Evolutionary conservation across 1,140 invertebrate genomes (phyloP).

Genomic region (Brachionus rotundiformis): DNA sequence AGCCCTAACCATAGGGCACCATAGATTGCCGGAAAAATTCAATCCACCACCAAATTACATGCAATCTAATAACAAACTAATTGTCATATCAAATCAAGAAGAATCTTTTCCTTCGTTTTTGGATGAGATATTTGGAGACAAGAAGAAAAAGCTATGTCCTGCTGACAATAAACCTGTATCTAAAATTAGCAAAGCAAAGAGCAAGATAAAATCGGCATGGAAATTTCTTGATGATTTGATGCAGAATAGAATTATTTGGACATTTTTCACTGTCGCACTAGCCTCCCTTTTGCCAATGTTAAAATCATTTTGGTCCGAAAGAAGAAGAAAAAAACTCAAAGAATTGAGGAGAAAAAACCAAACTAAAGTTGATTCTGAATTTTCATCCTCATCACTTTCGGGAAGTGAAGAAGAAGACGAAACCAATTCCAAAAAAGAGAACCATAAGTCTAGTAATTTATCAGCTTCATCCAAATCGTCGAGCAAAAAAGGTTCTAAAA

Average conservation of each 20-base stretch:
- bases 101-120: slow-evolving; percentile 11
- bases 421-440: background rate
- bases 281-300: background rate
- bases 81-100: slow-evolving; percentile 24
- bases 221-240: slow-evolving; percentile 13
- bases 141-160: background rate
- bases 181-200: slow-evolving; percentile 16
- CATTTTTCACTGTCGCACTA: slow-evolving; percentile 13
- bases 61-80: slow-evolving; percentile 44
- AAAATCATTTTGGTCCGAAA: background rate
- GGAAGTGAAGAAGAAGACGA: slow-evolving; percentile 32
- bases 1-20: slow-evolving; percentile 6
- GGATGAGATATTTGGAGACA: background rate
- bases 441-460: background rate
- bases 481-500: slow-evolving; percentile 54
- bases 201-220: slow-evolving; percentile 7
- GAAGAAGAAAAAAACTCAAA: background rate
- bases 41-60: slow-evolving; percentile 41
- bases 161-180: slow-evolving; percentile 2
- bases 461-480: background rate
- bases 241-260: slow-evolving; percentile 44
- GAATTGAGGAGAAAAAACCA: slow-evolving; percentile 13
- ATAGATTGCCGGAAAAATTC: slow-evolving; percentile 45
- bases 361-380: background rate
- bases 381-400: slow-evolving; percentile 11